Percentiles rank a stretch among this genome's conserved stretches.
These are phyloP conservation scores for Nanorana parkeri DNA, from an alignment of 2,113 vertebrate genomes.

Conservation along the genomic window DNA sequence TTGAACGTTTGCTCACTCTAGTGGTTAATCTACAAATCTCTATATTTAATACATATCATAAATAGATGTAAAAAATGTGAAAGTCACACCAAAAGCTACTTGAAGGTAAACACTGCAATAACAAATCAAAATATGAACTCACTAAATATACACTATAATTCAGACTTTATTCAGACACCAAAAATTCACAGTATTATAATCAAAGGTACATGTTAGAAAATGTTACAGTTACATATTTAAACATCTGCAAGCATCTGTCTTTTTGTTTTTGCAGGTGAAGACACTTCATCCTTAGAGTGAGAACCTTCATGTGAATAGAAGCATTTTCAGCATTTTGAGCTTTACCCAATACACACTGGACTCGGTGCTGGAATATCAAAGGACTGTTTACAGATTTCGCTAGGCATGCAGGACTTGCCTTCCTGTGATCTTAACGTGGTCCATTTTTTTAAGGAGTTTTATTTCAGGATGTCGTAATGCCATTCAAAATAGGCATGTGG, in stretches of 20 bases:
- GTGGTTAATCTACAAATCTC: no score
- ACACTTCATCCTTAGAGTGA: conserved; percentile 36
- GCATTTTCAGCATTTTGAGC: neutral
- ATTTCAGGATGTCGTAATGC: neutral
- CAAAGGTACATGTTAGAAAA: no score
- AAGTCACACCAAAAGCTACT: no score
- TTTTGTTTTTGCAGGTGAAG: conserved; percentile 28
- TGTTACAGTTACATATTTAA: no score
- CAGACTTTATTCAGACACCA: no score
- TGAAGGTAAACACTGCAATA: no score
- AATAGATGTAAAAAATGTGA: no score
- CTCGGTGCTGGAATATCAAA: neutral
- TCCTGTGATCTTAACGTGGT: neutral
- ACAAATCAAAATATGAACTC: no score
- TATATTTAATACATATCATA: no score
- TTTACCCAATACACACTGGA: neutral
- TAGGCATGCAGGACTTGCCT: neutral
- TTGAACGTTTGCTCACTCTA: no score
- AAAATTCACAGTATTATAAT: no score
- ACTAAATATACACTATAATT: no score
- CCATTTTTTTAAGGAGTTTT: neutral
- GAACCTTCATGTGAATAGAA: neutral
- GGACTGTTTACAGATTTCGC: neutral
- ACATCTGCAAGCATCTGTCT: neutral
- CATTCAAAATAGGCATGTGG: neutral